phyloP scores from a whole-genome alignment of 2,888 invertebrate genomes.

The Phanerotoma sp. region DNA sequence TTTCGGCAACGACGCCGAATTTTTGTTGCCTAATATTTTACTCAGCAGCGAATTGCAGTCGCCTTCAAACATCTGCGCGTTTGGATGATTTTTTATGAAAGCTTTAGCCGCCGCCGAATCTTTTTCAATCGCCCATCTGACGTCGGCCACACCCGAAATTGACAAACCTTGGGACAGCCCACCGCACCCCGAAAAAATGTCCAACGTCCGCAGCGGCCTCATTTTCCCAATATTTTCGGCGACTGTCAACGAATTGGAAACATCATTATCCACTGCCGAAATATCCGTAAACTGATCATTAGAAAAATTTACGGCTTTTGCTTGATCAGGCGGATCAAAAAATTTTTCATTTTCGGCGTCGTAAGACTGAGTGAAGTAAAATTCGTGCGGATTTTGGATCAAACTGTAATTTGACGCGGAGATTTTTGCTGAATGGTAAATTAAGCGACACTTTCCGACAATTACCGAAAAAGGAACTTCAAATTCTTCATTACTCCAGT shows the following conservation, averaged over 20 bases:
- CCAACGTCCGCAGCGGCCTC: conserved; percentile 64
- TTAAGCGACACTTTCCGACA: conserved; percentile 69
- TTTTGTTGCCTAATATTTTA: conserved; percentile 58
- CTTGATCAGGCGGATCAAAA: conserved; percentile 65
- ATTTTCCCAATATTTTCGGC: conserved; percentile 61
- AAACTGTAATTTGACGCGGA: too few species aligned
- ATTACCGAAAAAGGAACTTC: conserved; percentile 64
- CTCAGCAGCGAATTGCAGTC: conserved; percentile 78
- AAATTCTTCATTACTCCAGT: conserved; percentile 72
- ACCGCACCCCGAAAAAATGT: conserved; percentile 86
- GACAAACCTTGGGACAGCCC: conserved; percentile 75
- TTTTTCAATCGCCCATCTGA: conserved; percentile 81
- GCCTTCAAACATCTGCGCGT: conserved; percentile 74
- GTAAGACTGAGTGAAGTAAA: conserved; percentile 75
- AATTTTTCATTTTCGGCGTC: conserved; percentile 62
- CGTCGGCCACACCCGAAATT: conserved; percentile 69
- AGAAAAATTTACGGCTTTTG: conserved; percentile 64
- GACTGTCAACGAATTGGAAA: too few species aligned
- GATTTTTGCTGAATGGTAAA: conserved; percentile 64
- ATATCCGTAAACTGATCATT: too few species aligned
- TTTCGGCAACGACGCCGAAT: conserved; percentile 66
- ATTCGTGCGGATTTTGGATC: conserved; percentile 63
- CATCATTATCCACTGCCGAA: too few species aligned
- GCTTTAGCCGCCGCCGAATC: conserved; percentile 77
- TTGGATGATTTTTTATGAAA: conserved; percentile 73